Evolutionary conservation across 2,888 invertebrate species (phyloP).

Genomic region (Chaetogeoica ovagalla): DNA sequence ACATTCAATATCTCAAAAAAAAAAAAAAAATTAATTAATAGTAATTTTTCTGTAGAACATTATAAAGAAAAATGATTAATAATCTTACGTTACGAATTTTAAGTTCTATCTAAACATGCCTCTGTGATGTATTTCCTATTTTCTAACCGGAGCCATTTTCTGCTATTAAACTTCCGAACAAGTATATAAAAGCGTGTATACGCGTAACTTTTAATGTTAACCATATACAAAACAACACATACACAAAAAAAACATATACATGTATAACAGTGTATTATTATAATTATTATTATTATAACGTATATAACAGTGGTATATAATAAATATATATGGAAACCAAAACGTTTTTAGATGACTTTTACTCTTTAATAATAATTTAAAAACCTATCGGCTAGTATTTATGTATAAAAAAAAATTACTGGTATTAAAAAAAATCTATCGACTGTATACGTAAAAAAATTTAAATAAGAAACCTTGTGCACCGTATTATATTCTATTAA

Average conservation of each 20-base stretch:
- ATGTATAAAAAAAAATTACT: too few species aligned
- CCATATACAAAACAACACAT: conserved; percentile 15
- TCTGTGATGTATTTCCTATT: conserved; percentile 19
- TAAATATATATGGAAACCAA: conserved; percentile 2
- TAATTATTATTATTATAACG: too few species aligned
- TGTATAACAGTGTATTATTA: neutral
- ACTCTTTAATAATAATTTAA: neutral
- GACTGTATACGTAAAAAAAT: too few species aligned
- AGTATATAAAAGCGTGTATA: conserved; percentile 18
- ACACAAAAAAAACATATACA: neutral
- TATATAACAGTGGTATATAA: neutral
- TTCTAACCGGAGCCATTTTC: conserved; percentile 26
- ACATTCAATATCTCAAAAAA: neutral
- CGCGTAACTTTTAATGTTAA: conserved; percentile 29
- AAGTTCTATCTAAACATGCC: neutral
- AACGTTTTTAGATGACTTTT: conserved; percentile 3
- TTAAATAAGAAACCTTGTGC: too few species aligned
- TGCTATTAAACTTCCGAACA: conserved; percentile 28
- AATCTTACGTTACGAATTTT: neutral
- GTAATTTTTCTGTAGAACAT: neutral
- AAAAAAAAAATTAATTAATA: neutral
- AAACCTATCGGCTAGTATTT: too few species aligned
- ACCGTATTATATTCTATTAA: too few species aligned
- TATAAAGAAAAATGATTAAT: neutral
- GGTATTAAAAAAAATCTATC: too few species aligned